Evolutionary conservation across 2,113 vertebrate genomes (phyloP), one percentile per base, ranked within the genome.

Genomic region (Scopus umbretta): DNA sequence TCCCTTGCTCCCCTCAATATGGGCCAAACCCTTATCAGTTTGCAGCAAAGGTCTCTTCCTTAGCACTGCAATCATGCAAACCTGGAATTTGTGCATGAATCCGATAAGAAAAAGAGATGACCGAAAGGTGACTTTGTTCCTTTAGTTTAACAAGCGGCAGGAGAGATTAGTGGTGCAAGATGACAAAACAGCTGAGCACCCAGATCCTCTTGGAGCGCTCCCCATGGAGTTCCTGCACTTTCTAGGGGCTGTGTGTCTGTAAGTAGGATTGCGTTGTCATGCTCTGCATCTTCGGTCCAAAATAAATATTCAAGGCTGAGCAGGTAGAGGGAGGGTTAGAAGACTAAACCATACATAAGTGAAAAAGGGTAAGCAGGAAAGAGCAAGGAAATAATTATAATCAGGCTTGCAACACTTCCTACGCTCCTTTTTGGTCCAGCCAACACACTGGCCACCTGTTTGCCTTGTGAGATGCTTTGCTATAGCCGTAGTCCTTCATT

Each of bases 321-420:
- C 67, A 92, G 81, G 92, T 90, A 90, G 45, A 88, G 13, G 23
- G 47, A 83, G 38, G 27, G 15, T 3, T 82, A 53, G 25, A 72
- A 94, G 93, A 76, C 45, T 52, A 88, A 70, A 86, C 34, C 25
- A 29, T 34, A 53, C 4, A 0, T 43, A 90, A 90, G 43, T 38
- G 79, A 86, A 90, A 49, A 25, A 26, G n/a, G 45, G 17, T 45
- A 70, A 96, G 79, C 27, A 95, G 74, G 90, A 95, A 96, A 93
- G 63, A 95, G 45, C 80, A 96, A 79, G 36, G 45, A 94, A 92
- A 82, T 93, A 93, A 96, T 92, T 96, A 89, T 84, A 94, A 75
- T 34, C 65, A 89, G 66, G 29, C 88, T 93, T 90, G 71, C 94
- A 94, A 95, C 90, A 82, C 88, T 92, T 94, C 94, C 88, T 90